phyloP scores from a whole-genome alignment of 2,797 vertebrate genomes.

The Monodelphis domestica region DNA sequence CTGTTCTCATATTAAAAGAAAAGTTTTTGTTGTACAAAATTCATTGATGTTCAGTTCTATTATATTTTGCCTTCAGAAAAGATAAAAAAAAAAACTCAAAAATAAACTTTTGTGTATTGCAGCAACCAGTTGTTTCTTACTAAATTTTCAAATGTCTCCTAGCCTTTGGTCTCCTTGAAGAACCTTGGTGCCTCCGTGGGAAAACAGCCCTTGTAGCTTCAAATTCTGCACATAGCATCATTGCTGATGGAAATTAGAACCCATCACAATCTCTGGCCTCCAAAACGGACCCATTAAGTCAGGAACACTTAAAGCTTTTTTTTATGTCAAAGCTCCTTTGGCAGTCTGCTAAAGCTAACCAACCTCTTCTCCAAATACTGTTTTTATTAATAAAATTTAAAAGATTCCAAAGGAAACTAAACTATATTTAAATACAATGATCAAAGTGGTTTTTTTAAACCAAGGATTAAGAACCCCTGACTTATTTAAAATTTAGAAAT shows the following conservation, averaged over 20 bases:
- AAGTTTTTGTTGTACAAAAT: slow-evolving; percentile 95
- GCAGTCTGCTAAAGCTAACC: neutral
- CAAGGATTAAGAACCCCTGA: too few relatives aligned
- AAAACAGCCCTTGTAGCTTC: neutral
- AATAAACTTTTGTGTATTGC: slow-evolving; percentile 97
- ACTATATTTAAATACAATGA: neutral
- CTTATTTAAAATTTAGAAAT: neutral
- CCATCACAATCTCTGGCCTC: neutral
- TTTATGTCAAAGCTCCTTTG: neutral
- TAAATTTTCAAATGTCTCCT: slow-evolving; percentile 59
- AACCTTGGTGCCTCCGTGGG: neutral
- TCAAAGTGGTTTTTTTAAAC: neutral
- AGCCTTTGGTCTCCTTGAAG: neutral
- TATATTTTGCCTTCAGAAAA: slow-evolving; percentile 92
- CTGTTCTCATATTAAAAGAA: slow-evolving; percentile 90
- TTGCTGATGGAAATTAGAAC: neutral
- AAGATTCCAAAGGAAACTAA: neutral
- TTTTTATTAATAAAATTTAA: neutral
- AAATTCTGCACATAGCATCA: neutral
- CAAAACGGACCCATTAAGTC: slow-evolving; percentile 3
- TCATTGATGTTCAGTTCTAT: slow-evolving; percentile 90
- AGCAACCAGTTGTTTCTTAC: slow-evolving; percentile 80
- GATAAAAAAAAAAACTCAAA: slow-evolving; percentile 86
- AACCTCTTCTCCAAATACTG: neutral
- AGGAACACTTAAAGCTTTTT: neutral